phyloP scores from a whole-genome alignment of 1,140 invertebrate genomes.

The Pseudomyrmex flavicornis region DNA sequence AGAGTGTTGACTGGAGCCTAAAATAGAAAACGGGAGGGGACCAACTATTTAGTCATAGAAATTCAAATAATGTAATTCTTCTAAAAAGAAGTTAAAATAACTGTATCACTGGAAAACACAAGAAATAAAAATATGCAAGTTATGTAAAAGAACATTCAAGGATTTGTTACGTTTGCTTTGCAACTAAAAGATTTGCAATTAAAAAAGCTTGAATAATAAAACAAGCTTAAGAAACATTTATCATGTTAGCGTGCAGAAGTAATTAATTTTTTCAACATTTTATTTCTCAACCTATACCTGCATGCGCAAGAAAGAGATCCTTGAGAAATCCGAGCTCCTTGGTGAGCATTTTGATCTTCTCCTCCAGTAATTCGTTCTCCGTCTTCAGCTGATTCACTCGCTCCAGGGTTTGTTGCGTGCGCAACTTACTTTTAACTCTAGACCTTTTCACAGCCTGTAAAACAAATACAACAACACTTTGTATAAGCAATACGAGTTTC shows the following conservation, averaged over 20 bases:
- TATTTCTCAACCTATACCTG: conserved; percentile 85
- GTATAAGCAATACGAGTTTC: not conserved
- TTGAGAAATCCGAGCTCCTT: conserved; percentile 95
- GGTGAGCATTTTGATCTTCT: conserved; percentile 93
- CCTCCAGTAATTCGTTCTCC: conserved; percentile 94
- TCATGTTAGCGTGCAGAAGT: not conserved
- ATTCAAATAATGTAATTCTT: conserved; percentile 5
- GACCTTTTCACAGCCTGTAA: conserved; percentile 94
- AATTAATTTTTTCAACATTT: not conserved
- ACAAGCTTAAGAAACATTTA: too few species aligned
- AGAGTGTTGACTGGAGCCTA: conserved; percentile 80
- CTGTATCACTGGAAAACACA: conserved; percentile 16
- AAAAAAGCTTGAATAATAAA: too few species aligned
- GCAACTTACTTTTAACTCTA: conserved; percentile 93
- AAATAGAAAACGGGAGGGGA: conserved; percentile 38
- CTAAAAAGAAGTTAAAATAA: not conserved
- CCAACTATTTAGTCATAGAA: conserved; percentile 2
- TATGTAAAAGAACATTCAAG: not conserved
- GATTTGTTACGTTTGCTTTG: too few species aligned
- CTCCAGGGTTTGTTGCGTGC: conserved; percentile 92
- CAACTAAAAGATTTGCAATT: too few species aligned
- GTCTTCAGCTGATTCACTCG: conserved; percentile 91
- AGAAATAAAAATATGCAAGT: not conserved
- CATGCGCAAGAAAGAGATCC: conserved; percentile 93
- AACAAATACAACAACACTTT: conserved; percentile 13